Evolutionary conservation across 1,140 invertebrate species (phyloP).

Genomic region (Zophobas atratus): DNA sequence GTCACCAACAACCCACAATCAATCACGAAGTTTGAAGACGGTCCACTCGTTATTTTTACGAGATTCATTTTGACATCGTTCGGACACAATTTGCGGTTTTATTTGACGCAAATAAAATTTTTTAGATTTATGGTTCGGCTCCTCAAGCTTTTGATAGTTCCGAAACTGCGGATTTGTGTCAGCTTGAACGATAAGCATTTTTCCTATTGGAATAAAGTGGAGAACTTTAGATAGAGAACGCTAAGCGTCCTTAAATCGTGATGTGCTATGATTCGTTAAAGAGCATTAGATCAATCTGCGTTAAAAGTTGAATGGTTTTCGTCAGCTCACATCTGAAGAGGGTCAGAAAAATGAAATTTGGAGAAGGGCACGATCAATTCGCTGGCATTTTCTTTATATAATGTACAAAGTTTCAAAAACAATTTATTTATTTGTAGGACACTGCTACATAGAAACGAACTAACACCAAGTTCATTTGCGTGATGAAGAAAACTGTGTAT

Average conservation of each 20-base stretch:
- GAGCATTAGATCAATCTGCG: background rate
- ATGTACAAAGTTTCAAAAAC: no score
- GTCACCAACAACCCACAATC: background rate
- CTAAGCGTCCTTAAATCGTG: background rate
- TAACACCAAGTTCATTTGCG: no score
- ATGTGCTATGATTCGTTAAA: conserved; percentile 17
- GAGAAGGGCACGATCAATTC: no score
- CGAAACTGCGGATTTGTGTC: conserved; percentile 28
- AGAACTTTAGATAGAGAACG: background rate
- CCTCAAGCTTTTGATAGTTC: conserved; percentile 8
- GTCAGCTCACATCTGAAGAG: no score
- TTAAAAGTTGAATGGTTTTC: background rate
- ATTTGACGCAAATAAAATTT: conserved; percentile 1
- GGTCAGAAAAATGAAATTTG: no score
- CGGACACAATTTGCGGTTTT: background rate
- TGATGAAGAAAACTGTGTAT: no score
- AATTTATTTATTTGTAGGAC: no score
- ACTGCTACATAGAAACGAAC: no score
- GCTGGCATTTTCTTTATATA: no score
- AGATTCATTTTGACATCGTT: background rate
- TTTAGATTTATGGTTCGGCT: background rate
- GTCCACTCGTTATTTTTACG: background rate
- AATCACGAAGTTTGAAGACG: background rate
- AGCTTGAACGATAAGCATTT: conserved; percentile 30
- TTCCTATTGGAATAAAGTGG: conserved; percentile 11